Evolutionary conservation across 2,797 vertebrate species (phyloP).

Genomic region (Synaphobranchus kaupii): DNA sequence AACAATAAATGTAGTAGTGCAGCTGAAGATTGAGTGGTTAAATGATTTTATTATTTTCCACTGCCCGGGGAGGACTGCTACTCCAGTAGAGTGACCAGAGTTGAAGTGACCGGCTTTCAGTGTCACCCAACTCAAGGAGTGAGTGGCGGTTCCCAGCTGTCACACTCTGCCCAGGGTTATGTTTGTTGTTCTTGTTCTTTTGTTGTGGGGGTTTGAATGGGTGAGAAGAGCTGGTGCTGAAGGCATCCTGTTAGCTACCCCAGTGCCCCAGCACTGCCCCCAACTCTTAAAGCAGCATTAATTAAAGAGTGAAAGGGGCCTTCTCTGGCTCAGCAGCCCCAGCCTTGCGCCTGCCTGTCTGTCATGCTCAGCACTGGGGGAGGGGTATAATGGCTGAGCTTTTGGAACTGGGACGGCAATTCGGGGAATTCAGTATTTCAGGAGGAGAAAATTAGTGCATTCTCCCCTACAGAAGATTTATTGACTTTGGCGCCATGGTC

Average conservation of each 20-base stretch:
- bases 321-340: constrained; percentile 70
- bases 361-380: constrained; percentile 72
- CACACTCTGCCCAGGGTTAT: constrained; percentile 69
- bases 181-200: constrained; percentile 75
- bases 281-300: constrained; percentile 74
- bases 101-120: not conserved
- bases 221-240: too few species aligned
- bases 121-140: not conserved
- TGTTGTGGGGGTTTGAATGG: constrained; percentile 71
- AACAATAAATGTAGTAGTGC: too few species aligned
- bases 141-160: constrained; percentile 50
- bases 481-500: constrained; percentile 65
- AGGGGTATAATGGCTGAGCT: constrained; percentile 27
- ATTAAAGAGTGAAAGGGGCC: constrained; percentile 79
- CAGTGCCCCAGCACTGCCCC: constrained; percentile 9
- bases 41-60: too few species aligned
- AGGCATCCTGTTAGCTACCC: not conserved
- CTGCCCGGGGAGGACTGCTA: too few species aligned
- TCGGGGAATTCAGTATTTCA: constrained; percentile 51
- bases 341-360: constrained; percentile 68
- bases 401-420: constrained; percentile 52
- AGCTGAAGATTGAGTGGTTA: too few species aligned
- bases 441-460: constrained; percentile 66
- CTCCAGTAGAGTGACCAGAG: too few species aligned
- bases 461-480: constrained; percentile 69